Percentiles rank a stretch among this genome's conserved stretches.
Evolutionary conservation across 2,113 vertebrate genomes (phyloP).

Genomic region (Tragelaphus buxtoni): DNA sequence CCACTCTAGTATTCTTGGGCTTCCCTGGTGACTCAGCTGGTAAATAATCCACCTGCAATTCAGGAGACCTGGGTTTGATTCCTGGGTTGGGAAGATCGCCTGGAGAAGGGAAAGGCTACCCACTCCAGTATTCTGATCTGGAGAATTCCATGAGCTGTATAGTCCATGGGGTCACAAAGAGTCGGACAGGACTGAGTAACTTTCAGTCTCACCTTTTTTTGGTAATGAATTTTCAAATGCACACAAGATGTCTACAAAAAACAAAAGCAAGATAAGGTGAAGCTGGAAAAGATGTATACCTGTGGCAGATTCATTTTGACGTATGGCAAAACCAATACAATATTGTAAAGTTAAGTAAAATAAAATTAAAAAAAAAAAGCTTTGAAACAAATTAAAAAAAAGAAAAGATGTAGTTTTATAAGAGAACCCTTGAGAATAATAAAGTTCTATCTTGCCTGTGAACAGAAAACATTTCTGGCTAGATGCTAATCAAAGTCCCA

Average conservation of each 20-base stretch:
- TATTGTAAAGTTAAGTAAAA: too few species aligned
- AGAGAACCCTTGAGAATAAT: background rate
- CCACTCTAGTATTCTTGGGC: background rate
- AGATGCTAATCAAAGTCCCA: background rate
- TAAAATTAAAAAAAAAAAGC: too few species aligned
- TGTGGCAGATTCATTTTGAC: too few species aligned
- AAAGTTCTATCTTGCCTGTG: constrained; percentile 30
- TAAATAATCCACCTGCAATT: background rate
- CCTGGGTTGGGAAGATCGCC: background rate
- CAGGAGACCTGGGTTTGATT: background rate
- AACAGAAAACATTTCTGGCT: constrained; percentile 50
- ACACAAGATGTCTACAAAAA: constrained; percentile 19
- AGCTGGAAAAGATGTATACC: background rate
- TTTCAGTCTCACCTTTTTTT: background rate
- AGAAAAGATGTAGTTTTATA: background rate
- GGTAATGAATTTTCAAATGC: constrained; percentile 38
- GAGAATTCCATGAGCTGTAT: background rate
- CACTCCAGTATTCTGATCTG: background rate
- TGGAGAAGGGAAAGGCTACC: background rate
- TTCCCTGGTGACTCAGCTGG: background rate
- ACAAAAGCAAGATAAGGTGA: constrained; percentile 38
- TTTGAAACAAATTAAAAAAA: background rate
- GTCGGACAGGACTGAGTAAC: background rate
- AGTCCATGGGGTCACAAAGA: background rate
- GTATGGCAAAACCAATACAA: too few species aligned